These are phyloP conservation scores for Peromyscus leucopus DNA, from an alignment of 2,113 vertebrate genomes.

Conservation along the genomic window DNA sequence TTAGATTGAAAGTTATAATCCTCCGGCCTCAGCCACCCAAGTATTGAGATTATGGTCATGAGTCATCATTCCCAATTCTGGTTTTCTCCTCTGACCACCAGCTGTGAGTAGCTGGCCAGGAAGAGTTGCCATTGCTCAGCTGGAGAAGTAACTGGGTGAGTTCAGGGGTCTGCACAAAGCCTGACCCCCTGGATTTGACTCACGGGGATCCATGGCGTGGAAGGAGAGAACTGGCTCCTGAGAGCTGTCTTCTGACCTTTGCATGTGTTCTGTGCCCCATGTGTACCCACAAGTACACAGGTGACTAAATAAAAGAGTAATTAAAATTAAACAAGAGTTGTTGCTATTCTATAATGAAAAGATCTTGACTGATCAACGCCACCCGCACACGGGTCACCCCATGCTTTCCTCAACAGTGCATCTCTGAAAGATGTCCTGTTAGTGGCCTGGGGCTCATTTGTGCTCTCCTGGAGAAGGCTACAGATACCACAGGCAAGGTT, in stretches of 20 bases:
- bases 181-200: not conserved
- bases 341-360: not conserved
- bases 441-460: not conserved
- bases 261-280: fast-evolving
- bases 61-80: not conserved
- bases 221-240: no score
- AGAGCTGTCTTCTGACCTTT: not conserved
- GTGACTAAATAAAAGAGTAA: not conserved
- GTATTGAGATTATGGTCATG: not conserved
- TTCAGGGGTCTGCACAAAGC: not conserved
- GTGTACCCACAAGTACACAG: not conserved
- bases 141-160: no score
- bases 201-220: not conserved
- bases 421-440: not conserved
- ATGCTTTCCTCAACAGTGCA: not conserved
- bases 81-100: not conserved
- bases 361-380: not conserved
- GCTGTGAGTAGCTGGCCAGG: not conserved
- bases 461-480: no score
- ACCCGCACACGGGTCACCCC: not conserved
- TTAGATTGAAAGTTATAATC: not conserved
- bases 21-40: not conserved
- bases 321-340: not conserved
- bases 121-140: not conserved
- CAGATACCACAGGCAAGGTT: not conserved